Evolutionary conservation across 1,140 invertebrate species (phyloP).

Genomic region (Dreissena polymorpha): DNA sequence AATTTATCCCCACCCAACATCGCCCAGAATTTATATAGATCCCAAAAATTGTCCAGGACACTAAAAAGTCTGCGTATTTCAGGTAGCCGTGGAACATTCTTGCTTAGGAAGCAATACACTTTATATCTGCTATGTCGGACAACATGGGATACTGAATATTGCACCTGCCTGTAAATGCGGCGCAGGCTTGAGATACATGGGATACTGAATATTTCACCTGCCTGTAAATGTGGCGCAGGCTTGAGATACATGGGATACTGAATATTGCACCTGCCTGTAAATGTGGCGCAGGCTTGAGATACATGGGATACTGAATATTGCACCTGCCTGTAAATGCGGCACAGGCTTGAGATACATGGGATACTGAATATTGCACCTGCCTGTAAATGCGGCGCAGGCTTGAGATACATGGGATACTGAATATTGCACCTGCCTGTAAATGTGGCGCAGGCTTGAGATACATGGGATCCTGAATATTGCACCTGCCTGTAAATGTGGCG

Average conservation of each 20-base stretch:
- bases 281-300: slow-evolving; percentile 76
- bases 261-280: slow-evolving; percentile 57
- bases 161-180: slow-evolving; percentile 69
- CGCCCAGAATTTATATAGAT: too few species aligned
- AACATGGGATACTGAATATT: too few species aligned
- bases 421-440: slow-evolving; percentile 62
- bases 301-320: too few species aligned
- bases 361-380: slow-evolving; percentile 8
- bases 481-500: slow-evolving; percentile 71
- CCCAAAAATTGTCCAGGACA: too few species aligned
- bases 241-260: too few species aligned
- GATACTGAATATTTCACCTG: neutral
- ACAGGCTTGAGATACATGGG: slow-evolving; percentile 73
- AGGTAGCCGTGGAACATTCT: too few species aligned
- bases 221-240: slow-evolving; percentile 74
- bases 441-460: slow-evolving; percentile 74
- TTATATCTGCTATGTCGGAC: too few species aligned
- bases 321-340: slow-evolving; percentile 71
- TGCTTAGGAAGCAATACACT: too few species aligned
- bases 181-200: slow-evolving; percentile 74
- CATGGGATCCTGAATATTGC: too few species aligned
- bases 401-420: too few species aligned
- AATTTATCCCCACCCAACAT: too few species aligned
- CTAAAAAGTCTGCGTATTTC: too few species aligned
- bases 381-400: slow-evolving; percentile 75